phyloP scores from a whole-genome alignment of 2,888 invertebrate species.

The Bombylius major region DNA sequence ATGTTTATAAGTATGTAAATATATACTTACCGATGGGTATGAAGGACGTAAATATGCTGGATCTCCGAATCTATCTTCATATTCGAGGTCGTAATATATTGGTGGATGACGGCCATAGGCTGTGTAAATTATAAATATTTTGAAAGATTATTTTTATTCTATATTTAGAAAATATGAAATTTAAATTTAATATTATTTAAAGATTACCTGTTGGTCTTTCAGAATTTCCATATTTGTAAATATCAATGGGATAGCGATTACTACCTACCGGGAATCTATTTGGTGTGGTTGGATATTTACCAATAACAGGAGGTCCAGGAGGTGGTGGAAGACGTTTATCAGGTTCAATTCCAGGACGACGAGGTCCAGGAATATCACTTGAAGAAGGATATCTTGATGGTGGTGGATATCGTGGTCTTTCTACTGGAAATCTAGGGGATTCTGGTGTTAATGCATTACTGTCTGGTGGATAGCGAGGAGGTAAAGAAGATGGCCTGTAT shows the following conservation, averaged over 20 bases:
- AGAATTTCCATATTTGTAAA: constrained; percentile 41
- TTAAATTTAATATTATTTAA: background rate
- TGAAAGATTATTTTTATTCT: background rate
- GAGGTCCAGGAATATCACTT: constrained; percentile 8
- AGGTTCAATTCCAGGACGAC: constrained; percentile 36
- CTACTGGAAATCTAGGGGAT: constrained; percentile 22
- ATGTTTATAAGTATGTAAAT: background rate
- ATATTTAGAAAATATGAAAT: background rate
- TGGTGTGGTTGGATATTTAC: constrained; percentile 39
- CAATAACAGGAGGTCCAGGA: constrained; percentile 37
- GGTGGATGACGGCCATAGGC: constrained; percentile 30
- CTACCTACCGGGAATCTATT: constrained; percentile 43
- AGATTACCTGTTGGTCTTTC: constrained; percentile 32
- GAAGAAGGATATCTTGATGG: constrained; percentile 27
- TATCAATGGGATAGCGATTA: constrained; percentile 38
- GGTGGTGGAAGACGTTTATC: constrained; percentile 38
- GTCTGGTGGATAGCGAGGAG: constrained; percentile 22
- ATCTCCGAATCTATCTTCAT: constrained; percentile 30
- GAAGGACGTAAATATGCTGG: constrained; percentile 15
- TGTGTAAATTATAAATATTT: constrained; percentile 11
- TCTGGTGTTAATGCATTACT: constrained; percentile 18
- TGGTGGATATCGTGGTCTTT: constrained; percentile 26
- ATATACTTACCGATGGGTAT: constrained; percentile 6
- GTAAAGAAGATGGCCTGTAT: constrained; percentile 33
- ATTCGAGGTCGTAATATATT: constrained; percentile 31